Conservation (phyloP, 64 coral and sea anemone genomes). For the Pocillopora damicornis region DNA sequence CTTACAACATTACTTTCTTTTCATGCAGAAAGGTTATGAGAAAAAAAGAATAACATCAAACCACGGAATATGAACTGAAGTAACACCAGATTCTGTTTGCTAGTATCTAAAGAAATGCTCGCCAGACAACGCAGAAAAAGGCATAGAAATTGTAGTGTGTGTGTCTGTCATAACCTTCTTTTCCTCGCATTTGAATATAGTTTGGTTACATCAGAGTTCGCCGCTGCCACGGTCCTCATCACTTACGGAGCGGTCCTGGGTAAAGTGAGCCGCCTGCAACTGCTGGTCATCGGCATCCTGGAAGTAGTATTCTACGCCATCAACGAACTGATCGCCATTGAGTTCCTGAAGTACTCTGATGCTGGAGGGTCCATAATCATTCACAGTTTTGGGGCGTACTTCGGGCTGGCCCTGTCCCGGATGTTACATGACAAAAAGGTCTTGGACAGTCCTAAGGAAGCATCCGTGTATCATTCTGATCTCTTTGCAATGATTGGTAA, state of each 20-base stretch:
- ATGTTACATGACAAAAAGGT: constrained; percentile 25
- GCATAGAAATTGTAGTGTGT: neutral
- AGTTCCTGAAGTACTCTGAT: constrained; percentile 85
- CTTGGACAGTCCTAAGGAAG: constrained; percentile 64
- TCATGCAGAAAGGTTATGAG: no score
- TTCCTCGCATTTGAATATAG: neutral
- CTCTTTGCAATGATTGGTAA: constrained; percentile 91
- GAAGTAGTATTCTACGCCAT: constrained; percentile 77
- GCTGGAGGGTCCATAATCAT: constrained; percentile 88
- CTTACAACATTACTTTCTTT: no score
- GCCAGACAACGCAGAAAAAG: no score
- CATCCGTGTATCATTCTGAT: constrained; percentile 81
- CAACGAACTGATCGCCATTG: constrained; percentile 64
- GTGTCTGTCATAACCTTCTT: neutral
- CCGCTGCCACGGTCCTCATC: constrained; percentile 80
- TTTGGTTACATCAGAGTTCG: constrained; percentile 70
- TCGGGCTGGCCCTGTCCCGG: constrained; percentile 74
- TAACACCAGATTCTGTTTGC: no score
- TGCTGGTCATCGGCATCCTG: constrained; percentile 72
- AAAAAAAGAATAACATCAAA: no score
- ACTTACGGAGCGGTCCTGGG: constrained; percentile 89
- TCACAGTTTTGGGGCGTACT: constrained; percentile 85
- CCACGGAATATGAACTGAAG: no score
- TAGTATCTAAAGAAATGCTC: no score
- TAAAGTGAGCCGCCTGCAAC: constrained; percentile 89